Evolutionary conservation across 2,113 vertebrate genomes (phyloP), one percentile per base, ranked within the genome.

Genomic region (Dasyornis broadbenti): DNA sequence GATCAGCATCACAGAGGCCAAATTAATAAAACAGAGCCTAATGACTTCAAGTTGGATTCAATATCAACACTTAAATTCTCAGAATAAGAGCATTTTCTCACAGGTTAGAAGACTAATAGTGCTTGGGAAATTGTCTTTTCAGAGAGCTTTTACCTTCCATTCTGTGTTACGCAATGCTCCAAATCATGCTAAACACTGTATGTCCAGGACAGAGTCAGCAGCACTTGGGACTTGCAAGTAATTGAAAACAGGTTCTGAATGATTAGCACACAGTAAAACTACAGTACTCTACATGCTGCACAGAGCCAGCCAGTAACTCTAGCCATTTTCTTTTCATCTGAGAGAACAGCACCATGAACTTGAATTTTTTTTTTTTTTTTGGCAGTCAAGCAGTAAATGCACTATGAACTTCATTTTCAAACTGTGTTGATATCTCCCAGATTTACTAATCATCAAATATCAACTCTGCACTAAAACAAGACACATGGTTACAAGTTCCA

Each of bases 231-330:
- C 85, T 85, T 94, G 50, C 53, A 91, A 37, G 63, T 96, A 96
- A 97, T 95, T 96, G 93, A 82, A 96, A 97, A 93, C 93, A 96
- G 94, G 72, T 88, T 97, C 86, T 68, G 87, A 96, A 57, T 84
- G 64, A 91, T 96, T 83, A 93, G 83, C 82, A 89, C 73, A 79
- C 42, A 92, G 83, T 84, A 83, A 85, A 96, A 84, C 39, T 91
- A 88, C 68, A 95, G 82, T 83, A 44, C 77, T 95, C 65, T 92
- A 85, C 39, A 4, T 86, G 71, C 87, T 82, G 37, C 77, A 85
- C 60, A 90, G 54, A 95, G 81, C 76, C 89, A 92, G 70, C 5
- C 91, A 91, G 91, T 94, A 92, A 96, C 91, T 60, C 75, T 95
- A 92, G 68, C 70, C 73, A 94, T 91, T 86, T 63, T 85, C 44